A percentile compares a stretch with the other conserved stretches of the same genome.
phyloP scores from a whole-genome alignment of 2,113 vertebrate genomes.

The Cichladusa arquata region DNA sequence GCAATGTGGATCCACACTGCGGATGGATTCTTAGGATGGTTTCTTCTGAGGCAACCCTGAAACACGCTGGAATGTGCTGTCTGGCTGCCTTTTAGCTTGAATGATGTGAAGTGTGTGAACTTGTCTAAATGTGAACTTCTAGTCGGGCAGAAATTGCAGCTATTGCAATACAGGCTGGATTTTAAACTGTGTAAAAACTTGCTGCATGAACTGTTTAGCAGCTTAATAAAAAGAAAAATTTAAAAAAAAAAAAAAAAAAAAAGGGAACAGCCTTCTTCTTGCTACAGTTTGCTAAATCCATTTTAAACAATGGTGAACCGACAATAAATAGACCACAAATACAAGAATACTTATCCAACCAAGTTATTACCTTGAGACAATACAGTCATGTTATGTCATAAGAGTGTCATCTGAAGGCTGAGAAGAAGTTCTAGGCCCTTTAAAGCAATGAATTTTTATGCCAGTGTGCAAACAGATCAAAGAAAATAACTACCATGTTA shows the following conservation, averaged over 20 bases:
- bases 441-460: background rate
- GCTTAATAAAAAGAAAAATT: background rate
- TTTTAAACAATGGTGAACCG: background rate
- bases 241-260: too few relatives aligned
- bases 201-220: background rate
- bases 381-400: background rate
- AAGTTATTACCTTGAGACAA: background rate
- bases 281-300: background rate
- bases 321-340: background rate
- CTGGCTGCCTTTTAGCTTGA: background rate
- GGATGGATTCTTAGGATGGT: background rate
- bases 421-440: background rate
- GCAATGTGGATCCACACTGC: background rate
- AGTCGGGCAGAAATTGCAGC: background rate
- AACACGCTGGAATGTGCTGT: background rate
- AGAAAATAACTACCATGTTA: background rate
- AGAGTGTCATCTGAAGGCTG: background rate
- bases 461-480: background rate
- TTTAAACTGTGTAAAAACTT: background rate
- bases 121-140: background rate
- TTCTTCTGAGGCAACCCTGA: background rate
- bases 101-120: background rate
- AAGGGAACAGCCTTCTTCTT: background rate
- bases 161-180: background rate
- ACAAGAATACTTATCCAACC: background rate